Percentiles rank a stretch among this genome's conserved stretches.
These are phyloP conservation scores for Syngnathus scovelli DNA, from an alignment of 2,113 vertebrate species.

Conservation along the genomic window DNA sequence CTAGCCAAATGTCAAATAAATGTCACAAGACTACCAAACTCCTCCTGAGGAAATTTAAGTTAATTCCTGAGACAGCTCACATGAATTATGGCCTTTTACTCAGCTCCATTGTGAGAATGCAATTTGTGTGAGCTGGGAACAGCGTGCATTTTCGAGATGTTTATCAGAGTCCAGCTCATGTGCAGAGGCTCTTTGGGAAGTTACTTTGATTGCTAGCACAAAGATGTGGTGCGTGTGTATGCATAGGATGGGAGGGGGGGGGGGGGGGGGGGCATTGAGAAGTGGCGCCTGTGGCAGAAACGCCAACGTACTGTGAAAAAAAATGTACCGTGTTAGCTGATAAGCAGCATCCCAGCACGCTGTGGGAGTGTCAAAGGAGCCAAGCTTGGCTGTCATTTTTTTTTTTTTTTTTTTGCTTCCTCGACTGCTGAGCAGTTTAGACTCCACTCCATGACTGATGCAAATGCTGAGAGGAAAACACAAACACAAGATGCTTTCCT, in stretches of 20 bases:
- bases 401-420: conserved; percentile 12
- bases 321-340: conserved; percentile 57
- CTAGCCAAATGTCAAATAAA: conserved; percentile 63
- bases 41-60: conserved; percentile 45
- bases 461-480: background rate
- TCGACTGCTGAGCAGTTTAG: conserved; percentile 22
- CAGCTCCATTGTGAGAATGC: conserved; percentile 21
- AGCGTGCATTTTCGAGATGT: conserved; percentile 45
- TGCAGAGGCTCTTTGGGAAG: conserved; percentile 25
- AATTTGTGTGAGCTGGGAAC: conserved; percentile 29
- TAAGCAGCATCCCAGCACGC: conserved; percentile 63
- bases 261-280: conserved; percentile 39
- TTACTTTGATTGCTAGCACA: conserved; percentile 58
- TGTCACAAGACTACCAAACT: conserved; percentile 56
- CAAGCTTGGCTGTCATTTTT: conserved; percentile 31
- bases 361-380: conserved; percentile 26
- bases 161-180: conserved; percentile 54
- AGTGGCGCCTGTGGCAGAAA: conserved; percentile 44
- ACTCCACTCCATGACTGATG: conserved; percentile 9
- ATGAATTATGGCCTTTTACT: conserved; percentile 50
- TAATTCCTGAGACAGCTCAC: conserved; percentile 46
- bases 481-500: background rate
- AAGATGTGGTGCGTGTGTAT: conserved; percentile 21
- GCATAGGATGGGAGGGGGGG: background rate
- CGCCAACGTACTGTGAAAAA: conserved; percentile 34